A percentile compares a stretch with the other conserved stretches of the same genome.
phyloP scores from a whole-genome alignment of 2,113 vertebrate genomes.

The Erpornis zantholeuca region DNA sequence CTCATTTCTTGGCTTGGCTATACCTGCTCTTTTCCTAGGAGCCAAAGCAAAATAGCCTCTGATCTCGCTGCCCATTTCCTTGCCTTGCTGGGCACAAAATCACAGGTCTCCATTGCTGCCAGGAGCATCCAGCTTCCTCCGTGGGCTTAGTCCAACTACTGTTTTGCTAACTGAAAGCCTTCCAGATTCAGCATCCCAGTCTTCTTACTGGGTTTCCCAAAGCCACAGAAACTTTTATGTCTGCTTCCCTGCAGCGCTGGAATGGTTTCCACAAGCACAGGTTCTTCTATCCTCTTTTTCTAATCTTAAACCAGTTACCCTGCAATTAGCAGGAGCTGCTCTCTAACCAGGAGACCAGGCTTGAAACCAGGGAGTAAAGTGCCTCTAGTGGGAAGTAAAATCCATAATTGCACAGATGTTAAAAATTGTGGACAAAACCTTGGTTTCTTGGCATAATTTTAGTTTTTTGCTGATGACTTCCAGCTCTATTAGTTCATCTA shows the following conservation, averaged over 20 bases:
- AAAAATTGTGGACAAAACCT: background rate
- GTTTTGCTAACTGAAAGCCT: background rate
- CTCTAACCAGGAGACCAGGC: background rate
- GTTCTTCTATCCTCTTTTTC: background rate
- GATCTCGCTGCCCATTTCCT: slow-evolving; percentile 34
- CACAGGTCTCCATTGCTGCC: background rate
- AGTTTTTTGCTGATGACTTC: background rate
- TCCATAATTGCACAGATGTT: background rate
- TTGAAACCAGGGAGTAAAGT: background rate
- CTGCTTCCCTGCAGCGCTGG: background rate
- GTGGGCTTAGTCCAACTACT: background rate
- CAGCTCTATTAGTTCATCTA: background rate
- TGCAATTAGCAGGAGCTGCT: background rate
- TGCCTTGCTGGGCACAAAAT: background rate
- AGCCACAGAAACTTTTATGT: slow-evolving; percentile 15
- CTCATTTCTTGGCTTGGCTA: background rate
- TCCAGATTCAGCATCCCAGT: background rate
- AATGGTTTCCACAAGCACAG: background rate
- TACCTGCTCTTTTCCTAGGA: background rate
- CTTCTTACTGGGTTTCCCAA: slow-evolving; percentile 4
- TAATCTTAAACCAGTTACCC: background rate
- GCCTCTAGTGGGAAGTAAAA: background rate
- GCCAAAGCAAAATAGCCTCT: background rate
- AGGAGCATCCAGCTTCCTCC: slow-evolving; percentile 22
- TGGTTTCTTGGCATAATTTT: background rate